These are phyloP conservation scores for Araneus ventricosus DNA, from an alignment of 1,140 invertebrate genomes.

Conservation along the genomic window DNA sequence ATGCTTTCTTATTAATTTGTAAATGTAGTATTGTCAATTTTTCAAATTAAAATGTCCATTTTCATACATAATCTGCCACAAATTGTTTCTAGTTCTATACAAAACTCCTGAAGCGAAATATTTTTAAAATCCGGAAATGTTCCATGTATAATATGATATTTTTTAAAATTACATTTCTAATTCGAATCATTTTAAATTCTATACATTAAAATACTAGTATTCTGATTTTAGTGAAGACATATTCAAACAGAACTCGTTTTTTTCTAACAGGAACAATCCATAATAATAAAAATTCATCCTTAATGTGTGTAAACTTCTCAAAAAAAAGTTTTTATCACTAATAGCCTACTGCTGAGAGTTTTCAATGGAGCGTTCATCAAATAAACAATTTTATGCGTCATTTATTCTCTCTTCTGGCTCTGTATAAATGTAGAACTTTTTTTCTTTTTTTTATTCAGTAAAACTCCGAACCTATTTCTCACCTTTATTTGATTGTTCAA, in stretches of 20 bases:
- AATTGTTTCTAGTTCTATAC: background rate
- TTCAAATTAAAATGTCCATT: background rate
- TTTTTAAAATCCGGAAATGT: no score
- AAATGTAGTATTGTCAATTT: background rate
- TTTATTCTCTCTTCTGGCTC: background rate
- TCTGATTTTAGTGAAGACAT: no score
- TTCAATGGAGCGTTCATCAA: conserved; percentile 38
- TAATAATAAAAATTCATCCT: background rate
- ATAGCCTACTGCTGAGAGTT: background rate
- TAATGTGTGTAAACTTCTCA: background rate
- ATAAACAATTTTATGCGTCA: conserved; percentile 61
- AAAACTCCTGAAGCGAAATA: no score
- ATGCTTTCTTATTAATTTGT: no score
- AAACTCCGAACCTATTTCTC: conserved; percentile 49
- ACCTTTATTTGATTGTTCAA: conserved; percentile 50
- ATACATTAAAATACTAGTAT: no score
- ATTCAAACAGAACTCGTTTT: no score
- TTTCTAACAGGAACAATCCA: background rate
- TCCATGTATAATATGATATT: no score
- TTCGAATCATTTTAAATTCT: no score
- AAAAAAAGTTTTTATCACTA: background rate
- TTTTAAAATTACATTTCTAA: no score
- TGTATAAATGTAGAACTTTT: background rate
- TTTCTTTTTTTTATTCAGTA: conserved; percentile 1
- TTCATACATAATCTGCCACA: background rate